A percentile compares a stretch with the other conserved stretches of the same genome.
Conservation (phyloP, 1,140 invertebrate genomes). For the Aradophagus sp. region DNA sequence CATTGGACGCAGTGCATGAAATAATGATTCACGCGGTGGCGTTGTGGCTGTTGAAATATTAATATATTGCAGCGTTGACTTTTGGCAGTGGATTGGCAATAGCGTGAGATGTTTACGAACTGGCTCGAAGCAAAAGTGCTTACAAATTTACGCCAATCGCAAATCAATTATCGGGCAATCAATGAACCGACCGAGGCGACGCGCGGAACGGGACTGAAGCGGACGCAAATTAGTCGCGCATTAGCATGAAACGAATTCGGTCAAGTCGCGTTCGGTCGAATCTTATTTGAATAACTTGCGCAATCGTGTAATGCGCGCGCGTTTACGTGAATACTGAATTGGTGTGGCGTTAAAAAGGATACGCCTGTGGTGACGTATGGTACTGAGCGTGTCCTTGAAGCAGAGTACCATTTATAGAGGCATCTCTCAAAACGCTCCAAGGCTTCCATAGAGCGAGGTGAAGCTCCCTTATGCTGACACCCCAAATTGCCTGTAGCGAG, state of each 20-base stretch:
- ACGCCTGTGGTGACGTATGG: constrained; percentile 71
- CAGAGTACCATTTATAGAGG: constrained; percentile 76
- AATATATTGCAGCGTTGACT: no score
- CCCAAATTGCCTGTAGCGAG: constrained; percentile 83
- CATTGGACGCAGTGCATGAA: no score
- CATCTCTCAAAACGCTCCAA: constrained; percentile 79
- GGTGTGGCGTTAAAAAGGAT: constrained; percentile 64
- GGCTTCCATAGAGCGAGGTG: constrained; percentile 84
- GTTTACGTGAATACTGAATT: constrained; percentile 37
- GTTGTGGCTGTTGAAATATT: no score
- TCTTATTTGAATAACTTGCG: constrained; percentile 45
- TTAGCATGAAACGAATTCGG: constrained; percentile 30
- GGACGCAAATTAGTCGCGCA: constrained; percentile 22
- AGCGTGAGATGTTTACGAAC: no score
- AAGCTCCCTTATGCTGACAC: constrained; percentile 83
- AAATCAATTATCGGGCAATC: no score
- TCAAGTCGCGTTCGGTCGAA: constrained; percentile 10
- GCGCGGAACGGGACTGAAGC: constrained; percentile 19
- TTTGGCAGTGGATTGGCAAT: no score
- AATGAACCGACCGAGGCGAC: no score
- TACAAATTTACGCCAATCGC: no score
- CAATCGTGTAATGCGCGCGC: constrained; percentile 40
- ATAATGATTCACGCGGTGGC: no score
- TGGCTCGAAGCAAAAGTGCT: no score
- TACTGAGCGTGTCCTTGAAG: constrained; percentile 77